Percentiles rank a stretch among this genome's conserved stretches.
These are phyloP conservation scores for Rhingia rostrata DNA, from an alignment of 2,888 invertebrate species.

Conservation along the genomic window DNA sequence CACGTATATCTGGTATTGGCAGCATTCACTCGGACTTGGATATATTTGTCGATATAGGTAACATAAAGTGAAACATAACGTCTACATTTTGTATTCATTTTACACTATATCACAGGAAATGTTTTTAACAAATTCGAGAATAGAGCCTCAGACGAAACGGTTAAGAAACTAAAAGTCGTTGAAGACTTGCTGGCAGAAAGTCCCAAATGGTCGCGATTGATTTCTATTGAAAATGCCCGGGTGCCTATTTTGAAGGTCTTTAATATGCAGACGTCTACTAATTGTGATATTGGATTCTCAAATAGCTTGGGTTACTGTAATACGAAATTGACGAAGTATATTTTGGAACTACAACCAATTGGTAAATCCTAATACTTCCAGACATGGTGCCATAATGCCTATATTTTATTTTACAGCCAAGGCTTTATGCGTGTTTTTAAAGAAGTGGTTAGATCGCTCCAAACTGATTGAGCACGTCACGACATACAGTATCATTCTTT, in stretches of 20 bases:
- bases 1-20: conserved; percentile 85
- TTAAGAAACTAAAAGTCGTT: conserved; percentile 76
- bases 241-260: conserved; percentile 86
- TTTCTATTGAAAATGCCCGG: conserved; percentile 83
- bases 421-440: conserved; percentile 84
- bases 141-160: conserved; percentile 75
- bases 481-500: conserved; percentile 85
- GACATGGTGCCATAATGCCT: background rate
- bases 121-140: conserved; percentile 81
- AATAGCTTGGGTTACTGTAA: conserved; percentile 86
- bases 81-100: background rate
- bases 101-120: conserved; percentile 17
- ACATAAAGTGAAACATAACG: background rate
- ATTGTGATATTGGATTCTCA: conserved; percentile 86
- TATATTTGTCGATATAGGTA: conserved; percentile 84
- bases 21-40: conserved; percentile 84
- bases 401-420: conserved; percentile 81
- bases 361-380: conserved; percentile 76
- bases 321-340: conserved; percentile 82
- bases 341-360: conserved; percentile 79
- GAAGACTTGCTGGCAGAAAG: conserved; percentile 73
- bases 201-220: conserved; percentile 80
- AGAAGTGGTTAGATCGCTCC: conserved; percentile 84
- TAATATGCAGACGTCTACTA: conserved; percentile 81
- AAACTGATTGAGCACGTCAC: conserved; percentile 78